These are phyloP conservation scores for Tanytarsus gracilentus DNA, from an alignment of 2,888 invertebrate genomes.

Conservation along the genomic window DNA sequence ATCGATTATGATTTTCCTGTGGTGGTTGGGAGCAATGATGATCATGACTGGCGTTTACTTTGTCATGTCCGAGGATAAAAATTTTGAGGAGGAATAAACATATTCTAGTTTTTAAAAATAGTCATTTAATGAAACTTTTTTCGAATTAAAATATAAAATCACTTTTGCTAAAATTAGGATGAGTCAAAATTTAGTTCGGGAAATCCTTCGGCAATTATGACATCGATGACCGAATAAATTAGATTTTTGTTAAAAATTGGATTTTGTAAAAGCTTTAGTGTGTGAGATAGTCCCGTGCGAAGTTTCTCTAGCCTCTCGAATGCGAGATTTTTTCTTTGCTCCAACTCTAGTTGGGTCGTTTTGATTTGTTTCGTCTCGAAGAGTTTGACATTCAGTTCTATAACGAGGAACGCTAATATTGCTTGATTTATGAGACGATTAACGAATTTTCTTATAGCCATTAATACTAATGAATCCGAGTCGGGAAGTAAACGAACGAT, in stretches of 20 bases:
- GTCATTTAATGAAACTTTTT: slow-evolving; percentile 39
- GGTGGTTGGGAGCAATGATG: slow-evolving; percentile 19
- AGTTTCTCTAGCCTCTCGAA: slow-evolving; percentile 40
- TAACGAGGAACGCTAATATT: background rate
- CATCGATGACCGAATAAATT: slow-evolving; percentile 69
- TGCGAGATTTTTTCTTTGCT: slow-evolving; percentile 42
- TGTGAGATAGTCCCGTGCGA: slow-evolving; percentile 42
- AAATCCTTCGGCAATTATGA: slow-evolving; percentile 64
- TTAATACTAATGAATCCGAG: too few species aligned
- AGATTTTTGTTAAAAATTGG: slow-evolving; percentile 59
- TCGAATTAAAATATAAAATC: slow-evolving; percentile 25
- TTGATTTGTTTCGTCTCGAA: slow-evolving; percentile 37
- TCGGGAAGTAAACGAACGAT: slow-evolving; percentile 4
- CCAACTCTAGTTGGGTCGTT: slow-evolving; percentile 38
- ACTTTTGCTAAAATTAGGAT: slow-evolving; percentile 35
- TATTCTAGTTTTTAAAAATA: background rate
- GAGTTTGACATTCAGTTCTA: slow-evolving; percentile 33
- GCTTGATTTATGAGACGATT: background rate
- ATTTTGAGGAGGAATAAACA: background rate
- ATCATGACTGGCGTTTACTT: slow-evolving; percentile 5
- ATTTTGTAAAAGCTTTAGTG: slow-evolving; percentile 47
- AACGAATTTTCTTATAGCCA: background rate
- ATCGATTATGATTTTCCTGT: too few species aligned
- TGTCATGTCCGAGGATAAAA: background rate
- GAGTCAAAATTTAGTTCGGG: slow-evolving; percentile 65